Percentiles rank a stretch among this genome's conserved stretches.
Evolutionary conservation across 2,113 vertebrate genomes (phyloP).

Genomic region (Turnix velox): DNA sequence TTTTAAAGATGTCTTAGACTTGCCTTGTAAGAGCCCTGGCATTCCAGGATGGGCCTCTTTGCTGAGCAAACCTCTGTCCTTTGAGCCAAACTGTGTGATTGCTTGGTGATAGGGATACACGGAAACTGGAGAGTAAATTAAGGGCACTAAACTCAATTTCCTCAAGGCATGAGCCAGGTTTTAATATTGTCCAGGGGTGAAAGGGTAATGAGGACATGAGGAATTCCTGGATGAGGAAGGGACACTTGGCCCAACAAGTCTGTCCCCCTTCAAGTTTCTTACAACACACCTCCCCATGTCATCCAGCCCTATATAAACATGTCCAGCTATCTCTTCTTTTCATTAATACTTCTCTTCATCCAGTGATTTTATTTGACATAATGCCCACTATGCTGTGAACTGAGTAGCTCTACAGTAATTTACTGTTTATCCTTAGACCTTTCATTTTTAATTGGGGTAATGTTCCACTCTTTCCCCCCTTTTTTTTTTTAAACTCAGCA

Average conservation of each 20-base stretch:
- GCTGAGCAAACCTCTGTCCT: neutral
- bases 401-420: neutral
- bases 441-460: constrained; percentile 24
- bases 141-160: constrained; percentile 61
- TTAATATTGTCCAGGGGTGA: constrained; percentile 66
- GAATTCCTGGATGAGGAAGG: constrained; percentile 67
- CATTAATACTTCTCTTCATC: constrained; percentile 60
- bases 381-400: neutral
- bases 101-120: constrained; percentile 37
- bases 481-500: neutral
- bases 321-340: constrained; percentile 66
- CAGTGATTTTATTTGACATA: constrained; percentile 43
- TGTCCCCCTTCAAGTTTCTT: constrained; percentile 68
- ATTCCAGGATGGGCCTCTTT: constrained; percentile 15
- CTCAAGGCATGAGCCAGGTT: constrained; percentile 56
- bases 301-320: constrained; percentile 71
- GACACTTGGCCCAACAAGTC: constrained; percentile 60
- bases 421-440: constrained; percentile 24
- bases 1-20: neutral
- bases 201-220: constrained; percentile 69
- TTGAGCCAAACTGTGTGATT: constrained; percentile 2
- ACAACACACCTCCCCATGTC: constrained; percentile 68
- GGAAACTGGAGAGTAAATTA: constrained; percentile 37
- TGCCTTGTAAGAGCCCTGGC: constrained; percentile 8
- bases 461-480: no score